A percentile compares a stretch with the other conserved stretches of the same genome.
These are phyloP conservation scores for Amphipoea oculea DNA, from an alignment of 2,888 invertebrate species.

Conservation along the genomic window DNA sequence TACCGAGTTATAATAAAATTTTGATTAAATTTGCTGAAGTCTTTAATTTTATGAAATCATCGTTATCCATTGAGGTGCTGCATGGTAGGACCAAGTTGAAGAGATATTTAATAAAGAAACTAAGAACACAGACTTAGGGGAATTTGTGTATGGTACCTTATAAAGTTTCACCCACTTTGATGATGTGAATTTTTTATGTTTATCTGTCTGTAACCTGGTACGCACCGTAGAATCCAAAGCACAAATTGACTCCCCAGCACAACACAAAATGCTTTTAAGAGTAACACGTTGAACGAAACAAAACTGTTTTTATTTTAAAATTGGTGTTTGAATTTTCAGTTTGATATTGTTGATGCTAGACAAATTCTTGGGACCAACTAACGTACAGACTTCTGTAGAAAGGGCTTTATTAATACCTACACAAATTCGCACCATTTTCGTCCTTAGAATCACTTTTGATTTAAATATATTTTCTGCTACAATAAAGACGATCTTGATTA, in stretches of 20 bases:
- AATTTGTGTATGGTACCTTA: conserved; percentile 91
- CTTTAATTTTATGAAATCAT: conserved; percentile 57
- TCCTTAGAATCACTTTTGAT: conserved; percentile 62
- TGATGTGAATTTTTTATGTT: conserved; percentile 79
- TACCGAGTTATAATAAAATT: conserved; percentile 49
- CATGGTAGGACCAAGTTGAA: conserved; percentile 83
- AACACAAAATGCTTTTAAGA: conserved; percentile 68
- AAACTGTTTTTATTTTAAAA: conserved; percentile 44
- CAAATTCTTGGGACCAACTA: conserved; percentile 43
- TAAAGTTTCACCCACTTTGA: conserved; percentile 90
- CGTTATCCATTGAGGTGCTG: conserved; percentile 79
- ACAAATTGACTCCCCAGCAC: conserved; percentile 68
- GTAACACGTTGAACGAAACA: conserved; percentile 50
- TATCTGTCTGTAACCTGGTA: conserved; percentile 79
- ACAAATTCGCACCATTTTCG: conserved; percentile 87
- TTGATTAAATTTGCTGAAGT: conserved; percentile 52
- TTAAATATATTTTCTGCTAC: conserved; percentile 57
- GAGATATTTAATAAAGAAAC: conserved; percentile 61
- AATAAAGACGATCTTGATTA: conserved; percentile 47
- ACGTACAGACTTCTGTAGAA: conserved; percentile 56
- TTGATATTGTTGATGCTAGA: conserved; percentile 50
- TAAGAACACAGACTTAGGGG: conserved; percentile 81
- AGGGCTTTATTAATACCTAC: conserved; percentile 89
- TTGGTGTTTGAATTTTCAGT: conserved; percentile 56
- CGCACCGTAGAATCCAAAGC: conserved; percentile 82